Base-by-base conservation (phyloP, 2,113 vertebrate species). In the Pteronura brasiliensis region DNA sequence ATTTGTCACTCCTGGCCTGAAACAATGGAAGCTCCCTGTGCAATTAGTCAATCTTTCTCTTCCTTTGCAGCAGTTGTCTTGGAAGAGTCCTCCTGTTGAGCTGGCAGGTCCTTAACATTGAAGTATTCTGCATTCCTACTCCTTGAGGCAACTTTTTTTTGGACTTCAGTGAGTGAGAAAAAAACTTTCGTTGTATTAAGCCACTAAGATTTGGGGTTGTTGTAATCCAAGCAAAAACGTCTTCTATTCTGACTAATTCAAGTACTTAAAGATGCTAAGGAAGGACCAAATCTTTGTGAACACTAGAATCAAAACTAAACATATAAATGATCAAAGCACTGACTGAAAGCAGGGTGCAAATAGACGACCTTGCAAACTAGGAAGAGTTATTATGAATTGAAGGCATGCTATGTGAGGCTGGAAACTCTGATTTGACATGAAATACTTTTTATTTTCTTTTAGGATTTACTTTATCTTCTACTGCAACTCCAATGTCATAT, bases 381-480 rank as follows among this genome's bases (percentile, higher is more conserved):
- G 86, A 93, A 13, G 1, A 1, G 1, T 77, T 11, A 14, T 90
- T 93, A 55, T 34, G 89, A 72, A 95, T 90, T 23, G 0, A 94
- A 79, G 47, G 1, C 31, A 18, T 25, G 20, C 31, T 85, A 29
- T 25, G 14, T 77, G 39, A 1, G 12, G 34, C 0, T 90, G 79
- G 1, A 36, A 89, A 14, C 9, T 92, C 71, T 90, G 11, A 63
- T 76, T 79, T 86, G n/a, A 93, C 44, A 83, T 57, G 7, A 92
- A 72, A 55, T 67, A 55, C n/a, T 74, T 25, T 88, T 97, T 87
- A 2, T 69, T 67, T 14, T 23, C n/a, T 92, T 97, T 87, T 83
- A 6, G 0, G 47, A 97, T 49, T 85, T 93, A 57, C 57, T 79
- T 95, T 14, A 44, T 42, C 21, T 98, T 49, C 63, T 97, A 90